phyloP scores from a whole-genome alignment of 2,113 vertebrate genomes.

The Phylloscopus trochiloides region DNA sequence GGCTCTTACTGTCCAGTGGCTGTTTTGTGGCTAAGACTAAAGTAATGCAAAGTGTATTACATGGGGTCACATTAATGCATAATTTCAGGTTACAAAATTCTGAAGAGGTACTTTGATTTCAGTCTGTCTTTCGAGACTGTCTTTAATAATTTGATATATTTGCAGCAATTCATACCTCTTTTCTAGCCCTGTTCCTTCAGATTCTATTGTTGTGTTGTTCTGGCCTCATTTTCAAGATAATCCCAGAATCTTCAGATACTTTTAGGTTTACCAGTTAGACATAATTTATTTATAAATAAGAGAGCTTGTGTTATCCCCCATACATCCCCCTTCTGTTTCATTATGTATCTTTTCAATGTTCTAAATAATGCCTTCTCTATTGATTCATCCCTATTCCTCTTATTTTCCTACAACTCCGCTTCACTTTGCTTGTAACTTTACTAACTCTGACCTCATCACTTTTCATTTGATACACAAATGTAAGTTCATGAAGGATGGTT shows the following conservation, averaged over 20 bases:
- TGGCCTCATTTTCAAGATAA: neutral
- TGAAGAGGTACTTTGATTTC: neutral
- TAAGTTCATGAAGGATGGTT: neutral
- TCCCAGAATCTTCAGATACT: neutral
- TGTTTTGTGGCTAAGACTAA: neutral
- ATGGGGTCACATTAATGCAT: neutral
- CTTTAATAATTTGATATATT: neutral
- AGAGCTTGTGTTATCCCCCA: accelerated
- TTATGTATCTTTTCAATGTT: neutral
- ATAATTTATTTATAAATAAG: neutral
- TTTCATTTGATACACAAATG: neutral
- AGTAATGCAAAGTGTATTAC: neutral
- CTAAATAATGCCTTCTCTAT: neutral
- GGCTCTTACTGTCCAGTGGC: neutral
- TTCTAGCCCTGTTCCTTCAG: neutral
- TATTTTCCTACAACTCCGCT: neutral
- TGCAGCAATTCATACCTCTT: neutral
- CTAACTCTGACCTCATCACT: neutral
- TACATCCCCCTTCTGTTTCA: neutral
- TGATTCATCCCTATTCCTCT: neutral
- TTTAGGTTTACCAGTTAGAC: neutral
- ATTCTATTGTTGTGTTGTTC: neutral
- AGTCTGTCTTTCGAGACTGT: neutral
- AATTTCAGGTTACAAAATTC: neutral
- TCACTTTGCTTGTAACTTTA: neutral